A percentile compares a stretch with the other conserved stretches of the same genome.
These are phyloP conservation scores for Gephyroberyx darwinii DNA, from an alignment of 2,797 vertebrate species.

Conservation along the genomic window DNA sequence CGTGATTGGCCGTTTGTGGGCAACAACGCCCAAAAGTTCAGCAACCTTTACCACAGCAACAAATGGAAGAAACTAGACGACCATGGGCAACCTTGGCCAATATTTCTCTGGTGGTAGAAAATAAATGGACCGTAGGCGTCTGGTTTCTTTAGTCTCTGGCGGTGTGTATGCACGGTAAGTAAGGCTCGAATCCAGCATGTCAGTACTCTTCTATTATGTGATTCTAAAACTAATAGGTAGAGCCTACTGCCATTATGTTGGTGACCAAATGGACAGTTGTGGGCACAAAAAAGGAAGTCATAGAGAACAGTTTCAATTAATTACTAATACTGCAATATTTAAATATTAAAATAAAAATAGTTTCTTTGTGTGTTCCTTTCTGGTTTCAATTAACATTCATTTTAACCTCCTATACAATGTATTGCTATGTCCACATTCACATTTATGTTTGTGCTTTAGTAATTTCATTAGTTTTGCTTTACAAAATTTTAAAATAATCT, in stretches of 20 bases:
- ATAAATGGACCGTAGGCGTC: not conserved
- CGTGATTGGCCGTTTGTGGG: not conserved
- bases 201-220: constrained; percentile 22
- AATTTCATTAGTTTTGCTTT: constrained; percentile 64
- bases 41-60: not conserved
- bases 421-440: constrained; percentile 74
- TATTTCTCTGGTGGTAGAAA: constrained; percentile 11
- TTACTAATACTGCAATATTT: constrained; percentile 48
- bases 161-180: constrained; percentile 4
- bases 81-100: not conserved
- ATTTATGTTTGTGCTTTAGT: constrained; percentile 77
- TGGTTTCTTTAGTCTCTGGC: not conserved
- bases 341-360: constrained; percentile 58
- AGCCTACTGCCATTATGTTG: constrained; percentile 17
- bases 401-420: constrained; percentile 58
- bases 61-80: constrained; percentile 5
- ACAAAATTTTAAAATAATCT: constrained; percentile 62
- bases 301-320: constrained; percentile 34
- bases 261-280: constrained; percentile 38
- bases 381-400: constrained; percentile 44
- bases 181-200: constrained; percentile 73
- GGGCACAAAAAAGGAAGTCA: constrained; percentile 25
- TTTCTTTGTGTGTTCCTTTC: constrained; percentile 36
- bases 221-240: constrained; percentile 38
- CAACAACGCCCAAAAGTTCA: constrained; percentile 8